A percentile compares a stretch with the other conserved stretches of the same genome.
Conservation (phyloP, 2,888 invertebrate genomes). For the Epistrophella euchroma region DNA sequence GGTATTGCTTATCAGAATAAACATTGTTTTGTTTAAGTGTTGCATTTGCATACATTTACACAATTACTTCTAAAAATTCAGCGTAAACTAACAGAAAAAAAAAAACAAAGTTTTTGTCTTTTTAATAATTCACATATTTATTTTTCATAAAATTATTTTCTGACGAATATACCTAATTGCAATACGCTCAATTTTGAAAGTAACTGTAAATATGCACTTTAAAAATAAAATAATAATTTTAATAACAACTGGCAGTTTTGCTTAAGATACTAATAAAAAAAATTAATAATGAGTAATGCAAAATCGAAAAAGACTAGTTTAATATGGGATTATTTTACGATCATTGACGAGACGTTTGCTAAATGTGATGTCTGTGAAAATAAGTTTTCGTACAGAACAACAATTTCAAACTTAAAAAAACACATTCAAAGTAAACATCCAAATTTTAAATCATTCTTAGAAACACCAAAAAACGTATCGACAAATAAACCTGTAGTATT, state of each 20-base stretch:
- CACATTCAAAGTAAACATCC: conserved; percentile 9
- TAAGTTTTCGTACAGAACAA: conserved; percentile 4
- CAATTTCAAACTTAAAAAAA: conserved; percentile 25
- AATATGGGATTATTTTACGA: conserved; percentile 15
- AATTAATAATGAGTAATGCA: neutral
- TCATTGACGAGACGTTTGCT: neutral
- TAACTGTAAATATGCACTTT: too few species aligned
- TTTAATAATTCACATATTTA: too few species aligned
- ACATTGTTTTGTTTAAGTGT: neutral
- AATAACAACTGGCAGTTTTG: neutral
- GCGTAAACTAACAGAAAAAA: too few species aligned
- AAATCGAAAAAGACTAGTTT: neutral
- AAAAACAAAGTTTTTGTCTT: too few species aligned
- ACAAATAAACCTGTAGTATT: neutral
- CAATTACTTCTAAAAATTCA: too few species aligned
- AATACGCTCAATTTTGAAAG: too few species aligned
- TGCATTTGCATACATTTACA: too few species aligned
- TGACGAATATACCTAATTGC: too few species aligned
- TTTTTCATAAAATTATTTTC: too few species aligned
- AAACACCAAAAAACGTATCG: neutral
- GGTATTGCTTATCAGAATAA: neutral
- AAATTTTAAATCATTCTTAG: neutral
- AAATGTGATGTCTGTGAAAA: conserved; percentile 7
- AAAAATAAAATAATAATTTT: neutral
- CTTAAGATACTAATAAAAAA: neutral